phyloP scores from a whole-genome alignment of 2,113 vertebrate species.

The Dunckerocampus dactyliophorus region DNA sequence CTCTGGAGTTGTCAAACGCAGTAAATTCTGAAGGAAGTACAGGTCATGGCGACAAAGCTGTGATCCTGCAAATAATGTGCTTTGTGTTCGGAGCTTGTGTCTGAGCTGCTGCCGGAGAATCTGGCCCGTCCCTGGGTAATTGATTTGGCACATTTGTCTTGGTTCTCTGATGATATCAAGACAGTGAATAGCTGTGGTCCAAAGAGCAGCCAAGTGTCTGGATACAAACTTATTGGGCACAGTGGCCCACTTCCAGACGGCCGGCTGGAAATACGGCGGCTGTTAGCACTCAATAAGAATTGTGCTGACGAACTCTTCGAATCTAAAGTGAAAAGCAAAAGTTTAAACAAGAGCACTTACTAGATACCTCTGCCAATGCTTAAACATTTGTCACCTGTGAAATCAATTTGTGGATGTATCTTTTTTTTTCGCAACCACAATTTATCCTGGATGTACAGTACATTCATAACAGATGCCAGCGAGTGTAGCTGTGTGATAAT shows the following conservation, averaged over 20 bases:
- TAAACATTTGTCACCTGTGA: background rate
- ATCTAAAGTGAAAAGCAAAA: constrained; percentile 22
- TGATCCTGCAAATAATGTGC: constrained; percentile 29
- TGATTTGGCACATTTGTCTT: constrained; percentile 36
- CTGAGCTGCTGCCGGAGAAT: constrained; percentile 15
- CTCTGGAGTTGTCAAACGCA: constrained; percentile 13
- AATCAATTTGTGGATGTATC: background rate
- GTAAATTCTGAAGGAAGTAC: constrained; percentile 20
- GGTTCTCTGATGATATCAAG: constrained; percentile 45
- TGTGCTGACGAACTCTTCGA: constrained; percentile 49
- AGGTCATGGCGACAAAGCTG: constrained; percentile 26
- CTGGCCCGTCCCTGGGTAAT: constrained; percentile 19
- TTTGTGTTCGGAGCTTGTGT: constrained; percentile 28
- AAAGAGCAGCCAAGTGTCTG: constrained; percentile 34
- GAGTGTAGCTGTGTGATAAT: no score
- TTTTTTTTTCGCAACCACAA: no score
- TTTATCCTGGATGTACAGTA: no score
- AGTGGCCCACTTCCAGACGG: constrained; percentile 41
- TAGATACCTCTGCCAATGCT: background rate
- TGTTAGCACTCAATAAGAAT: constrained; percentile 54
- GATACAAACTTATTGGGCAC: constrained; percentile 39
- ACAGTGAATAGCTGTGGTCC: constrained; percentile 32
- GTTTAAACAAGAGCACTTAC: constrained; percentile 6
- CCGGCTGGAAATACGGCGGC: constrained; percentile 41
- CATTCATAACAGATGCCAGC: no score